phyloP scores from a whole-genome alignment of 35 echinoderm and acorn worm genomes.

The Lytechinus pictus region DNA sequence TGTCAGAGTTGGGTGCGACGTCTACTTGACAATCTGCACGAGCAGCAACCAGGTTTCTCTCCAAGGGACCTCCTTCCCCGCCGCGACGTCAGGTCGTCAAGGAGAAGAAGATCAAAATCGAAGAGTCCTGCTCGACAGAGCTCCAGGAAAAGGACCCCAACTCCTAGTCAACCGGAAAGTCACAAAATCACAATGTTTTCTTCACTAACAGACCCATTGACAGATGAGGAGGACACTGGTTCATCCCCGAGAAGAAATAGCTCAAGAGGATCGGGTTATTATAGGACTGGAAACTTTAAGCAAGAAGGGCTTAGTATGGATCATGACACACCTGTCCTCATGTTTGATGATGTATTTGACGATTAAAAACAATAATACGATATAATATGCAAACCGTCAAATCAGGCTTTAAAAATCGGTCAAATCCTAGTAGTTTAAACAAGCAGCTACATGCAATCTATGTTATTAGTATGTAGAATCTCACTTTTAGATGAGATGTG shows the following conservation, averaged over 20 bases:
- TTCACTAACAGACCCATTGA: background rate
- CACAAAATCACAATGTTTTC: background rate
- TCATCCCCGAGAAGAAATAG: background rate
- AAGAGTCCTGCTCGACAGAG: background rate
- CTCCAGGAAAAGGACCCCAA: background rate
- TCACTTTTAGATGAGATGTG: too few species aligned
- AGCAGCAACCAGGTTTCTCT: slow-evolving; percentile 29
- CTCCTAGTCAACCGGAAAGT: background rate
- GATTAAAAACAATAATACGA: background rate
- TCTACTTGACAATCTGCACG: background rate
- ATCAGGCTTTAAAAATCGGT: too few species aligned
- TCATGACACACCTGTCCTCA: background rate
- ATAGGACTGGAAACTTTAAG: background rate
- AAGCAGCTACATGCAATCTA: too few species aligned
- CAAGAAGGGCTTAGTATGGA: background rate
- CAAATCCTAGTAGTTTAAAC: too few species aligned
- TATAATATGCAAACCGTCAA: too few species aligned
- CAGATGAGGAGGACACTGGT: background rate
- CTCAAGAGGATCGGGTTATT: background rate
- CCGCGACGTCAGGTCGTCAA: background rate
- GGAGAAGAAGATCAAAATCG: background rate
- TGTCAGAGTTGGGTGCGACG: background rate
- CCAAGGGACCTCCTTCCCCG: background rate
- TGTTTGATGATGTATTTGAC: background rate
- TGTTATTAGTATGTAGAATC: too few species aligned